A percentile compares a stretch with the other conserved stretches of the same genome.
Evolutionary conservation across 1,140 invertebrate genomes (phyloP).

Genomic region (Periplaneta americana): DNA sequence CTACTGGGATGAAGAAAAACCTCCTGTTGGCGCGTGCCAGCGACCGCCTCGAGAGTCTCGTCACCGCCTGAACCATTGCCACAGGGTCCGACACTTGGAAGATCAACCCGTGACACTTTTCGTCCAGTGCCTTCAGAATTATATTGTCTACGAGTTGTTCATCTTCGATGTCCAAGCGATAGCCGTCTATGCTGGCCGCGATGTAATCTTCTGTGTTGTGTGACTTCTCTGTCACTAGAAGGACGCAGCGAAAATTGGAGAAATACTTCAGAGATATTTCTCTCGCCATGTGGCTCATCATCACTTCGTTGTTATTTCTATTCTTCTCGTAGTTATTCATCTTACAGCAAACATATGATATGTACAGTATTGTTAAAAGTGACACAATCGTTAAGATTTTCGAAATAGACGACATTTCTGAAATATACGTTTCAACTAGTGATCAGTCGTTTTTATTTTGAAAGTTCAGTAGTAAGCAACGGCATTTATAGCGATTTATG

Average conservation of each 20-base stretch:
- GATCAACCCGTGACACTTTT: background rate
- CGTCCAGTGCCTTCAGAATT: background rate
- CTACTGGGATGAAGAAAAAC: background rate
- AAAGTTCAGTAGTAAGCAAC: too few species aligned
- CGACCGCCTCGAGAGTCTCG: background rate
- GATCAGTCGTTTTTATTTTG: too few species aligned
- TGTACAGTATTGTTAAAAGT: too few species aligned
- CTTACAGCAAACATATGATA: too few species aligned
- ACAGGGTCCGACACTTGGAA: background rate
- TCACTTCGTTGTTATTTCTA: too few species aligned
- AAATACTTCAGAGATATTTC: background rate
- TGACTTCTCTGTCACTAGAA: background rate
- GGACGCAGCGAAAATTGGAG: background rate
- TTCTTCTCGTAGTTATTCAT: too few species aligned
- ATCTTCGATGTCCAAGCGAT: background rate
- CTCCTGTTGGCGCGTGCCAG: background rate
- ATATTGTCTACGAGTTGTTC: background rate
- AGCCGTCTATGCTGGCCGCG: background rate
- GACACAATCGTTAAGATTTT: too few species aligned
- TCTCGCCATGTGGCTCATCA: background rate
- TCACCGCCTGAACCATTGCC: background rate
- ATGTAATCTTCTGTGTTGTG: background rate
- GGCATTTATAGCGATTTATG: too few species aligned
- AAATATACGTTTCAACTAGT: too few species aligned
- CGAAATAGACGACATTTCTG: too few species aligned